Conservation (phyloP, 2,888 invertebrate species). For the Carabus problematicus region DNA sequence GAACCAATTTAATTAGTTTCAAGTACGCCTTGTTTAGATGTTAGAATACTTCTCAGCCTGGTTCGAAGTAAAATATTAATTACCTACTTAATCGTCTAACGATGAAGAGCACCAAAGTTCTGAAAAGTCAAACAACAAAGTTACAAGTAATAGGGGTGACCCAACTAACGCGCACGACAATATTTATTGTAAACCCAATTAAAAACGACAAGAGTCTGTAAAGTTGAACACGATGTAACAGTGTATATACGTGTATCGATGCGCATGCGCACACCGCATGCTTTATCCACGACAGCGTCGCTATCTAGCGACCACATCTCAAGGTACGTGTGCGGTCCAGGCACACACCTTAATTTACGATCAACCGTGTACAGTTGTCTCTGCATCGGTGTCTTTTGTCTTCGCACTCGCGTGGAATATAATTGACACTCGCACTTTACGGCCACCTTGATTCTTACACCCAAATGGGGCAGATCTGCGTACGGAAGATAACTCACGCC, state of each 20-base stretch:
- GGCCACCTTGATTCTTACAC: constrained; percentile 23
- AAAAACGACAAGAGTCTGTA: too few relatives aligned
- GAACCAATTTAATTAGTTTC: too few relatives aligned
- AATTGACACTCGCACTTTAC: constrained; percentile 36
- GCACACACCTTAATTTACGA: constrained; percentile 41
- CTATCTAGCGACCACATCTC: constrained; percentile 34
- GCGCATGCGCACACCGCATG: neutral
- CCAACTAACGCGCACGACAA: too few relatives aligned
- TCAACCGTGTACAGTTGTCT: constrained; percentile 28
- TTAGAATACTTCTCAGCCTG: too few relatives aligned
- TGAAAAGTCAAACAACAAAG: too few relatives aligned
- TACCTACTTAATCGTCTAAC: too few relatives aligned
- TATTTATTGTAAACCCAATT: too few relatives aligned
- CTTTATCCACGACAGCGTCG: constrained; percentile 28
- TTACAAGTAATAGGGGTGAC: too few relatives aligned
- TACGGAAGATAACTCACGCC: constrained; percentile 11
- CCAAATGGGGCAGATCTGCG: constrained; percentile 9
- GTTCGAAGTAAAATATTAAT: too few relatives aligned
- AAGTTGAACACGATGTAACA: too few relatives aligned
- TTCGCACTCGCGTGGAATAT: constrained; percentile 26
- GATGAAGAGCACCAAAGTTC: too few relatives aligned
- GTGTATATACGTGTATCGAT: neutral
- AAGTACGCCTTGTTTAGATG: too few relatives aligned
- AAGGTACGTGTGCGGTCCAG: constrained; percentile 36
- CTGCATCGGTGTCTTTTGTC: constrained; percentile 18